Percentiles rank a stretch among this genome's conserved stretches.
Conservation (phyloP, 2,113 vertebrate species). For the western clawed frog (Xenopus tropicalis) region UCB_Xtro_10.0 CM004451.2:48815001-48815500, state of each 20-base stretch:
- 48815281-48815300: background rate
- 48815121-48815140: constrained; percentile 85
- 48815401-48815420: too few species aligned
- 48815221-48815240: constrained; percentile 77
- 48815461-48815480: too few species aligned
- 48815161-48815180: constrained; percentile 73
- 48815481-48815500: too few species aligned
- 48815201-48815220: constrained; percentile 89
- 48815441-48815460: too few species aligned
- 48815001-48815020: too few species aligned
- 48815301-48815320: background rate
- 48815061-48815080: too few species aligned
- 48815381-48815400: too few species aligned
- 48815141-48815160: constrained; percentile 82
- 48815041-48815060: too few species aligned
- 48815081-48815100: constrained; percentile 75
- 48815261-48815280: background rate
- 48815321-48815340: background rate
- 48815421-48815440: too few species aligned
- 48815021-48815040: too few species aligned
- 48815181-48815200: constrained; percentile 85
- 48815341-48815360: too few species aligned
- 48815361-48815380: too few species aligned
- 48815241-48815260: background rate
- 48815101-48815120: constrained; percentile 84